Evolutionary conservation across 2,888 invertebrate genomes (phyloP).

Genomic region (Nemapogon koenigi): DNA sequence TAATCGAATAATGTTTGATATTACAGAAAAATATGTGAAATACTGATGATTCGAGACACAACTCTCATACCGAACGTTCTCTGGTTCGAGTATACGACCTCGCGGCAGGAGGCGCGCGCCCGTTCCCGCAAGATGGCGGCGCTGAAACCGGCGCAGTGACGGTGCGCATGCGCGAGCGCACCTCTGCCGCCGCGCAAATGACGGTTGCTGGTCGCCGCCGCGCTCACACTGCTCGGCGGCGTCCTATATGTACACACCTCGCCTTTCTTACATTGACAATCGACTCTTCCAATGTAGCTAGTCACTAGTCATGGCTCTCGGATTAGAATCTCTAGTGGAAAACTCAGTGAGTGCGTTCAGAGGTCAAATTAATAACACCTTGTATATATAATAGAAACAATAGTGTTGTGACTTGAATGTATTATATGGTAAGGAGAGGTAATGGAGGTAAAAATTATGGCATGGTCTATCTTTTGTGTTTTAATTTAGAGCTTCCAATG

Average conservation of each 20-base stretch:
- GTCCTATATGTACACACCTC: constrained; percentile 19
- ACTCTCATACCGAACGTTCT: constrained; percentile 90
- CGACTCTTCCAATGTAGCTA: no score
- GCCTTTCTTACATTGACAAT: no score
- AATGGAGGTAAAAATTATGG: no score
- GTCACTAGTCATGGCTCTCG: no score
- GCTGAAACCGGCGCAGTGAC: constrained; percentile 82
- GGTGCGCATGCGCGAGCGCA: constrained; percentile 58
- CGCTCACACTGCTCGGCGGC: constrained; percentile 41
- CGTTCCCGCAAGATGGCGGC: constrained; percentile 81
- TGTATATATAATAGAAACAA: no score
- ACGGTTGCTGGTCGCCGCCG: constrained; percentile 44
- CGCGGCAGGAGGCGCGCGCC: constrained; percentile 81
- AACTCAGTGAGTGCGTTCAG: no score
- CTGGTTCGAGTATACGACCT: constrained; percentile 93
- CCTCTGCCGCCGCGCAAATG: constrained; percentile 52
- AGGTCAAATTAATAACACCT: no score
- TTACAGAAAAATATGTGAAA: constrained; percentile 84
- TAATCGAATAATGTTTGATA: constrained; percentile 6
- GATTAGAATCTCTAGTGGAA: no score
- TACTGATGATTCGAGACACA: constrained; percentile 85
- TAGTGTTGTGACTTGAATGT: no score
- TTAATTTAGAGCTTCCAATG: no score
- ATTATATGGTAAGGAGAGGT: no score
- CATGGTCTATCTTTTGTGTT: no score